Evolutionary conservation across 2,888 invertebrate genomes (phyloP).

Genomic region (Acleris cristana): DNA sequence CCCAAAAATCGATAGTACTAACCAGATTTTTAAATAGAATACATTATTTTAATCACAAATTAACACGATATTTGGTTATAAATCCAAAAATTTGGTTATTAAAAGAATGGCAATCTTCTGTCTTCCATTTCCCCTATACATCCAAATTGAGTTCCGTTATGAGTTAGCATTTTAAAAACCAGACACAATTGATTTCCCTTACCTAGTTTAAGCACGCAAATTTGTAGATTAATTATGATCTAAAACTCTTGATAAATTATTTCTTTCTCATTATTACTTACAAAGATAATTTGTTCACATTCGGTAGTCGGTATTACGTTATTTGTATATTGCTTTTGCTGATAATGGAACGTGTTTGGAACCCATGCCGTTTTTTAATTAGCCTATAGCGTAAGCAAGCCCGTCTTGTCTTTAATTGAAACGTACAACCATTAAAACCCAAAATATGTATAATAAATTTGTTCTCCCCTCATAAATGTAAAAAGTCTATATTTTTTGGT

Average conservation of each 20-base stretch:
- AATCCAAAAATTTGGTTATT: slow-evolving; percentile 51
- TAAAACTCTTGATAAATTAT: no score
- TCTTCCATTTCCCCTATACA: slow-evolving; percentile 55
- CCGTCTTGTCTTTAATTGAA: not conserved
- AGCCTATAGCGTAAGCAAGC: not conserved
- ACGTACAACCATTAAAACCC: no score
- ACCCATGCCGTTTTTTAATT: not conserved
- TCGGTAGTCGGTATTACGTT: not conserved
- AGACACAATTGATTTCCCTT: not conserved
- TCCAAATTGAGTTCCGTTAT: slow-evolving; percentile 29
- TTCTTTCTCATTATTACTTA: no score
- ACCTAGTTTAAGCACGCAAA: no score
- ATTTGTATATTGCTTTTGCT: not conserved
- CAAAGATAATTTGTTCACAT: not conserved
- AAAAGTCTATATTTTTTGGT: no score
- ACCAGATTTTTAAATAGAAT: slow-evolving; percentile 48
- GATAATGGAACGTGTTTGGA: slow-evolving; percentile 6
- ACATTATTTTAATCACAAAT: slow-evolving; percentile 17
- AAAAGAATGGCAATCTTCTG: slow-evolving; percentile 73
- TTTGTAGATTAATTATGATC: no score
- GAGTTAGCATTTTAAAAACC: slow-evolving; percentile 8
- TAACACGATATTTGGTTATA: slow-evolving; percentile 10
- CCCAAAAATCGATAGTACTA: slow-evolving; percentile 51
- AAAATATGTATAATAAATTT: no score
- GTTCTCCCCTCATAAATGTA: no score